Evolutionary conservation across 2,113 vertebrate species (phyloP).

Genomic region (Mirounga angustirostris): DNA sequence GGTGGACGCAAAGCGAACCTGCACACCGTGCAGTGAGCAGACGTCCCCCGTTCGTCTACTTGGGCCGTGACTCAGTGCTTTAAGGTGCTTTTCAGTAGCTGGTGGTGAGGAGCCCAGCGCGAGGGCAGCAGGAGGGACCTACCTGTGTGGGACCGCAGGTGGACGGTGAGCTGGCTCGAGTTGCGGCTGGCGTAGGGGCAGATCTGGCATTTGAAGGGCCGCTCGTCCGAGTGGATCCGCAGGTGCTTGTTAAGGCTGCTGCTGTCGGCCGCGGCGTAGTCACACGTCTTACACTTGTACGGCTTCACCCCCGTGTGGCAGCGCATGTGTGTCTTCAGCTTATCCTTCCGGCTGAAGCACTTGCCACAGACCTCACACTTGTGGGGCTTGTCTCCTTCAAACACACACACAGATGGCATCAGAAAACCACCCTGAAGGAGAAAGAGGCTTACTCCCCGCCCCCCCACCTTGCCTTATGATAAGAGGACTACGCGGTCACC

Average conservation of each 20-base stretch:
- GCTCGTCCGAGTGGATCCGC: slow-evolving; percentile 96
- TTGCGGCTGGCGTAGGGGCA: slow-evolving; percentile 98
- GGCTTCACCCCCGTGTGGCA: slow-evolving; percentile 97
- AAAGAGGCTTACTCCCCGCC: neutral
- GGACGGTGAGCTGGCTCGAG: slow-evolving; percentile 98
- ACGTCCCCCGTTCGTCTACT: accelerated
- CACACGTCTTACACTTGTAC: slow-evolving; percentile 96
- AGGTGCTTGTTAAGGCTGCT: slow-evolving; percentile 98
- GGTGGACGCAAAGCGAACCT: neutral
- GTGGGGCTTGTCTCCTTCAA: slow-evolving; percentile 96
- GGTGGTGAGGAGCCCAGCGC: accelerated
- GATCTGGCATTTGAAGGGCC: slow-evolving; percentile 98
- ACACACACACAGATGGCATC: neutral
- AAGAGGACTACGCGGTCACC: accelerated
- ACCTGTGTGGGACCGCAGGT: slow-evolving; percentile 96
- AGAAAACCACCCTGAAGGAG: neutral
- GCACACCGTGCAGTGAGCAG: accelerated
- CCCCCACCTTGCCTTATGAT: neutral
- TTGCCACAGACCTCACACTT: slow-evolving; percentile 97
- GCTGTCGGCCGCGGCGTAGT: slow-evolving; percentile 96
- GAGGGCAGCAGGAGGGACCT: neutral
- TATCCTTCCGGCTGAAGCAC: slow-evolving; percentile 96
- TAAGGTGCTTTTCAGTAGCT: accelerated
- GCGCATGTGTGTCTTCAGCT: slow-evolving; percentile 97
- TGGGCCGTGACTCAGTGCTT: accelerated